Evolutionary conservation across 2,113 vertebrate genomes (phyloP).

Genomic region (Phrynocephalus versicolor): DNA sequence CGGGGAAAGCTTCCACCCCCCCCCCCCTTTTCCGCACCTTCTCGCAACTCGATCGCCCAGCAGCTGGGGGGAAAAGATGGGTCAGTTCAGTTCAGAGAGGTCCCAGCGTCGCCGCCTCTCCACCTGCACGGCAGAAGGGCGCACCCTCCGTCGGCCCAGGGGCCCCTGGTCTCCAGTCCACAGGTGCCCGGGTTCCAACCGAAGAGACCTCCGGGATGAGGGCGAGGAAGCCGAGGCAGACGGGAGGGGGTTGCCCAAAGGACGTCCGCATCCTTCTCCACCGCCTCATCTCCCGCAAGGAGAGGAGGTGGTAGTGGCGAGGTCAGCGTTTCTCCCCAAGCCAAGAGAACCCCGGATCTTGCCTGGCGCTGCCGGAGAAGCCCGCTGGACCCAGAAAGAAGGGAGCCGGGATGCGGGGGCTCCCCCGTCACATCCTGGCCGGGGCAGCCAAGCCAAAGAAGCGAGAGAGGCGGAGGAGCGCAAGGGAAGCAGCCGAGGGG

Average conservation of each 20-base stretch:
- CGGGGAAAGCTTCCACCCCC: too few relatives aligned
- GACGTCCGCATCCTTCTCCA: neutral
- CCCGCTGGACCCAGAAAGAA: neutral
- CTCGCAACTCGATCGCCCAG: constrained; percentile 1
- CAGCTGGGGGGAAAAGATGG: neutral
- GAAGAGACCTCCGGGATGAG: neutral
- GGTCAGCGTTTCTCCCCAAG: neutral
- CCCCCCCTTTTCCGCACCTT: neutral
- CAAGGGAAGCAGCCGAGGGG: too few relatives aligned
- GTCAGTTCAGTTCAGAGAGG: constrained; percentile 11
- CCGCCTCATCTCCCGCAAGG: neutral
- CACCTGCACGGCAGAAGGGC: constrained; percentile 1
- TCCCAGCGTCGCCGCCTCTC: neutral
- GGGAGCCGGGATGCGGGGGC: neutral
- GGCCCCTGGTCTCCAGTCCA: constrained; percentile 8
- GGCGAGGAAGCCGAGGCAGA: too few relatives aligned
- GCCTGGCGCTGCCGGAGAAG: neutral
- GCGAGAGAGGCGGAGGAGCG: neutral
- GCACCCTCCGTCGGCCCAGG: neutral
- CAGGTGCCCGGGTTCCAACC: constrained; percentile 9
- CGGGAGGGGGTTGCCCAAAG: too few relatives aligned
- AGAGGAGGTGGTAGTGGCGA: neutral
- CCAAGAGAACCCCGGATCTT: too few relatives aligned
- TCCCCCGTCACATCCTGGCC: neutral
- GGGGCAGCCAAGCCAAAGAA: neutral